Conservation (phyloP, 2,113 vertebrate species). For the Merops nubicus region DNA sequence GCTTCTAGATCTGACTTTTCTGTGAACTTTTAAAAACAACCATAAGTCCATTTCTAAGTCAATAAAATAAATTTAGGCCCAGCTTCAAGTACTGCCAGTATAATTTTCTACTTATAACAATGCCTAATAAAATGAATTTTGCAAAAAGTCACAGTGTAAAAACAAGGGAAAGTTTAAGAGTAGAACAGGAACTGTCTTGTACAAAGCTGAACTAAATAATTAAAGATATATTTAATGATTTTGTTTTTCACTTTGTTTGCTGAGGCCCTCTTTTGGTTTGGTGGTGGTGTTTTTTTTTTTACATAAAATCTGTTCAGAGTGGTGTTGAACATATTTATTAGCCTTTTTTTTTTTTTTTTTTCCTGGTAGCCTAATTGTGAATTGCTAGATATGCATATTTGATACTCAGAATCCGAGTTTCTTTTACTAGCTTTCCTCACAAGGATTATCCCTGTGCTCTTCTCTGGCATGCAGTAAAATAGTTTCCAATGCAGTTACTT, state of each 20-base stretch:
- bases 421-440: neutral
- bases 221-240: neutral
- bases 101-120: neutral
- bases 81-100: neutral
- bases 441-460: neutral
- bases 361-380: neutral
- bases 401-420: neutral
- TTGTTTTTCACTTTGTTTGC: neutral
- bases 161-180: neutral
- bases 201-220: neutral
- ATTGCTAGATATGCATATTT: neutral
- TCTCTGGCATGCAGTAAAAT: neutral
- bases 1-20: neutral
- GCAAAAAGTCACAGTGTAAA: neutral
- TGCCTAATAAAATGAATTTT: neutral
- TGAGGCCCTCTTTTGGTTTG: neutral
- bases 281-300: neutral
- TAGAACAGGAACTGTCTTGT: neutral
- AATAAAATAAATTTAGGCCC: neutral
- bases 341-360: neutral
- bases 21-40: neutral
- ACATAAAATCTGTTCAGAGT: neutral
- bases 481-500: neutral
- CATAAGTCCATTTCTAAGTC: neutral
- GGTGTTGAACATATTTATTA: neutral